Conservation (phyloP, 2,113 vertebrate genomes). For the Hystrix cristata region DNA sequence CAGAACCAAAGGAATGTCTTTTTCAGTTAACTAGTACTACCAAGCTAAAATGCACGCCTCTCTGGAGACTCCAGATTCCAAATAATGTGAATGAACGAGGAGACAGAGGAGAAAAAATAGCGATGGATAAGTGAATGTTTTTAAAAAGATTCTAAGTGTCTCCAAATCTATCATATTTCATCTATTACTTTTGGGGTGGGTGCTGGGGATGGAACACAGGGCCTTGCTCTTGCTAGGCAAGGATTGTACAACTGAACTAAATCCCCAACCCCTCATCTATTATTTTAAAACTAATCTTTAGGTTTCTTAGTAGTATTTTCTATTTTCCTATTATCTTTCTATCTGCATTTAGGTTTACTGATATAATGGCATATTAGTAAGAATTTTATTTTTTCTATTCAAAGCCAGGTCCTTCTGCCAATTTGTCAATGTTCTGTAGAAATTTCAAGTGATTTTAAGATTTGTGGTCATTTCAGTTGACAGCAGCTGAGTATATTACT, state of each 20-base stretch:
- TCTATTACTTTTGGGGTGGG: background rate
- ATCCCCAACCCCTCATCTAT: background rate
- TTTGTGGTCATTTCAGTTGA: background rate
- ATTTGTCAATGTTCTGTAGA: background rate
- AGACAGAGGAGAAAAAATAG: background rate
- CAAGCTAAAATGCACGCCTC: background rate
- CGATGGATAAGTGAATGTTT: slow-evolving; percentile 37
- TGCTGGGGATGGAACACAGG: too few relatives aligned
- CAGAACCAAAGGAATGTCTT: background rate
- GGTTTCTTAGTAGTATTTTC: too few relatives aligned
- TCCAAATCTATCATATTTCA: background rate
- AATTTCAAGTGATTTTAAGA: background rate
- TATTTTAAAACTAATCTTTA: slow-evolving; percentile 20
- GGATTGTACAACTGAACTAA: too few relatives aligned
- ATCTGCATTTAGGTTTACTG: background rate
- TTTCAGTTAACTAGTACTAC: background rate
- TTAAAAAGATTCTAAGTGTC: background rate
- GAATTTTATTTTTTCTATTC: background rate
- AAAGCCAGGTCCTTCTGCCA: background rate
- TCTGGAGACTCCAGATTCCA: background rate
- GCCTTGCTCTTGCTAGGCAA: too few relatives aligned
- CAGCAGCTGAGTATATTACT: background rate
- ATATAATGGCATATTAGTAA: background rate
- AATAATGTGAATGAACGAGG: background rate
- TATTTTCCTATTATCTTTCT: background rate